Conservation (phyloP, 2,113 vertebrate species). For the Scartelaos histophorus region DNA sequence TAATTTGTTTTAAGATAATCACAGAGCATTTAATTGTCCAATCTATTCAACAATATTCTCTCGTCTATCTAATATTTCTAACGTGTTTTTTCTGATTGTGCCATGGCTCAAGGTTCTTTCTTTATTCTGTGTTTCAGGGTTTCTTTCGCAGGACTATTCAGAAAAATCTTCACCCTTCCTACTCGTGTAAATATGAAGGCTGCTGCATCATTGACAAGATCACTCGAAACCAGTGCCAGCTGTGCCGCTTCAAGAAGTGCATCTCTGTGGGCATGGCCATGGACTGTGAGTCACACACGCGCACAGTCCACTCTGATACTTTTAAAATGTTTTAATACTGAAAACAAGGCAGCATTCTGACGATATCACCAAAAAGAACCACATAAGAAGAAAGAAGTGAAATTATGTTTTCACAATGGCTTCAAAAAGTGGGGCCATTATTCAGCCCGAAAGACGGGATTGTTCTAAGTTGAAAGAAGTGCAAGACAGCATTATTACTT, state of each 20-base stretch:
- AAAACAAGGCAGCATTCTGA: no score
- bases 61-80: no score
- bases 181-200: conserved; percentile 95
- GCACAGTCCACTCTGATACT: background rate
- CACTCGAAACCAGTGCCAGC: conserved; percentile 98
- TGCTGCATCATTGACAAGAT: conserved; percentile 98
- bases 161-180: conserved; percentile 94
- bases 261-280: conserved; percentile 81
- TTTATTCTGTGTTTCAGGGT: conserved; percentile 73
- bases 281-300: conserved; percentile 67
- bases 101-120: background rate
- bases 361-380: no score
- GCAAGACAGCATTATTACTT: no score
- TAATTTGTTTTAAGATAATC: conserved; percentile 14
- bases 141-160: conserved; percentile 98
- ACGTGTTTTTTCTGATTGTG: background rate
- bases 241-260: conserved; percentile 97
- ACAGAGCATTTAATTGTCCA: background rate
- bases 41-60: background rate
- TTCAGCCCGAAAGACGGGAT: no score
- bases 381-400: no score
- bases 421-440: no score
- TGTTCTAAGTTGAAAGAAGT: no score
- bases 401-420: no score
- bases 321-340: background rate